A percentile compares a stretch with the other conserved stretches of the same genome.
Evolutionary conservation across 1,140 invertebrate species (phyloP).

Genomic region (Drosophila takahashii): DNA sequence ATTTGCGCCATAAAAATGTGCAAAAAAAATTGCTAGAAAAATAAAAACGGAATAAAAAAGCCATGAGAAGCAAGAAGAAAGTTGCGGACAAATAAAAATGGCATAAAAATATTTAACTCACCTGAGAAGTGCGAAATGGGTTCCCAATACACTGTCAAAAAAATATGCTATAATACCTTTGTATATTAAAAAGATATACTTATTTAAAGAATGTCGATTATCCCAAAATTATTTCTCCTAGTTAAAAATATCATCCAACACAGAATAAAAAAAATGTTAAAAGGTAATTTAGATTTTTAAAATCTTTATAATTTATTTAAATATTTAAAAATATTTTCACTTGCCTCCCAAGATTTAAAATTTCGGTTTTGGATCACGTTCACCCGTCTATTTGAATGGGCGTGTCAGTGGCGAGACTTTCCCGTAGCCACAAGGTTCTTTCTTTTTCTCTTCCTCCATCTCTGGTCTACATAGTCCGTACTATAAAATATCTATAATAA

Average conservation of each 20-base stretch:
- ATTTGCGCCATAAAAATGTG: conserved; percentile 51
- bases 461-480: not conserved
- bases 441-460: not conserved
- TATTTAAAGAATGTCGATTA: too few relatives aligned
- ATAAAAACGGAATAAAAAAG: conserved; percentile 18
- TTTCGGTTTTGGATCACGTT: conserved; percentile 6
- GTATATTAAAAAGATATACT: too few relatives aligned
- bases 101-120: conserved; percentile 58
- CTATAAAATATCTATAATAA: conserved; percentile 60
- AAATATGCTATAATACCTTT: too few relatives aligned
- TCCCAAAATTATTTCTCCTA: too few relatives aligned
- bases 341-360: not conserved
- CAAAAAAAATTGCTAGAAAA: conserved; percentile 40
- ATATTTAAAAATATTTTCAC: too few relatives aligned
- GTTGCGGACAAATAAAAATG: conserved; percentile 40
- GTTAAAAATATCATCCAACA: too few relatives aligned
- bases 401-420: not conserved
- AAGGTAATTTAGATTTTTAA: too few relatives aligned
- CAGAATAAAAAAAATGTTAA: too few relatives aligned
- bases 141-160: not conserved
- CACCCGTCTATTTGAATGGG: not conserved
- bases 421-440: conserved; percentile 19
- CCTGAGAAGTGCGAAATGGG: conserved; percentile 15
- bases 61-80: conserved; percentile 7
- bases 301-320: too few relatives aligned